phyloP scores from a whole-genome alignment of 2,888 invertebrate genomes.

The Acanthosepion esculentum region DNA sequence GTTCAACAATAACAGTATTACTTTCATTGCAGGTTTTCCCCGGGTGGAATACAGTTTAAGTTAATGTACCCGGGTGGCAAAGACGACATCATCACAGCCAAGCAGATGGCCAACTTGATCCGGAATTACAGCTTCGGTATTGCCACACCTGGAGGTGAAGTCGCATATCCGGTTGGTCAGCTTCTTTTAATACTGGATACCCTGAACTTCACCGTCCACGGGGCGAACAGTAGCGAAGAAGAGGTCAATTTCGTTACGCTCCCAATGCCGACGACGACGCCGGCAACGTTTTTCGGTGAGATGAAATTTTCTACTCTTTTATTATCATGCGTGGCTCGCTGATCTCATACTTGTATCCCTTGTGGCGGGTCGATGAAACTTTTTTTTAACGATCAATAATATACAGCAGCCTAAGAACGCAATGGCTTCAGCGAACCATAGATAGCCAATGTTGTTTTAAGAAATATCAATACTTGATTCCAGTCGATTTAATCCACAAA shows the following conservation, averaged over 20 bases:
- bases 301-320: too few species aligned
- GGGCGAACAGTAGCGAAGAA: neutral
- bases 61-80: neutral
- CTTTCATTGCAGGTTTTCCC: neutral
- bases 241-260: neutral
- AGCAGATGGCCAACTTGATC: neutral
- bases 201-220: neutral
- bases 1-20: too few species aligned
- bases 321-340: too few species aligned
- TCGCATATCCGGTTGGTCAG: neutral
- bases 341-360: too few species aligned
- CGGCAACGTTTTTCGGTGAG: too few species aligned
- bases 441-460: too few species aligned
- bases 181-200: neutral
- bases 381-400: too few species aligned
- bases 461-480: too few species aligned
- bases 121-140: neutral
- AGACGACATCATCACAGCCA: neutral
- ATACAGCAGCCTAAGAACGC: too few species aligned
- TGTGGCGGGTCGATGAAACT: too few species aligned
- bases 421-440: too few species aligned
- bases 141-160: neutral
- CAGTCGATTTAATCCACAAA: too few species aligned
- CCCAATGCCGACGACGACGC: neutral
- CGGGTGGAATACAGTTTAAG: neutral